Evolutionary conservation across 2,113 vertebrate genomes (phyloP), one percentile per base, ranked within the genome.

Genomic region (Elachura formosa): DNA sequence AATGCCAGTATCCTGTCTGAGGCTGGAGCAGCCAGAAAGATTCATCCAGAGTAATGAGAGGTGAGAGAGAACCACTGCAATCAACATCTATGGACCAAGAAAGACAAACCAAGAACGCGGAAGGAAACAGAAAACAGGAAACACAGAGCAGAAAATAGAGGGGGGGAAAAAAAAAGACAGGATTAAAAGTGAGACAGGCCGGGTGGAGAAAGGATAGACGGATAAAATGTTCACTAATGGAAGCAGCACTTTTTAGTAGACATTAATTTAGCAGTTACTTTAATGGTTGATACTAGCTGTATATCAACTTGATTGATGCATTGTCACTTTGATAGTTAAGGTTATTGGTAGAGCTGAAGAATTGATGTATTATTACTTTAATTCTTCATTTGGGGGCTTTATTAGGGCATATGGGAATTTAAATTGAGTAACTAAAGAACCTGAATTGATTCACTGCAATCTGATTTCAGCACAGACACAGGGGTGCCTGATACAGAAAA

Each of bases 381-480:
- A 96, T 97, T 96, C 92, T 95, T 97, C 96, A 97, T 96, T 95
- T 97, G 93, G 93, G 77, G 92, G 54, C 81, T 96, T 96, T 97
- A 97, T 96, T 94, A 97, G 94, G 94, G 93, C 94, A 96, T 93
- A 85, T 87, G 96, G 96, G 96, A 97, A 95, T 96, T 97, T 95
- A 94, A 95, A 95, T 90, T 93, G 88, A 97, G 92, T 94, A 87
- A 96, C 78, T 91, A 66, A 94, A 83, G 94, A 85, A 87, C 59
- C 29, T 85, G 74, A 90, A 95, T 75, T 92, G 87, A 92, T 94
- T 97, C 81, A 58, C 41, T 79, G 74, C 83, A 80, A 92, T 93
- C 40, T 59, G 56, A 89, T 91, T 78, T 73, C 74, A 75, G 83
- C 84, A 56, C 3, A 96, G 89, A 58, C 73, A 72, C 43, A 29